phyloP scores from a whole-genome alignment of 1,140 invertebrate genomes.

The Gyrodactylus bullatarudis region DNA sequence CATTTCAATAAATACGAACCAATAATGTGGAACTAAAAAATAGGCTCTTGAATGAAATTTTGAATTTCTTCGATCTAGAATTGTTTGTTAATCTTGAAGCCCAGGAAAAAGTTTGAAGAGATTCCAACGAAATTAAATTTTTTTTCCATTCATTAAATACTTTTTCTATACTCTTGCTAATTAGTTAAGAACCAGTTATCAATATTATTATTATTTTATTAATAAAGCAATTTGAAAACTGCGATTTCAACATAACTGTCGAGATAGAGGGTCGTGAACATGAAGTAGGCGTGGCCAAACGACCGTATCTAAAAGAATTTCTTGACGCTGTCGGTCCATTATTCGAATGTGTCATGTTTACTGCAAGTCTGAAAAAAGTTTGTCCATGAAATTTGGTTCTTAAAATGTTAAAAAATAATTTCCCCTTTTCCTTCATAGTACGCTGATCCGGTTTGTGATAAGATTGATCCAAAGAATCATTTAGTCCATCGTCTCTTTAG shows the following conservation, averaged over 20 bases:
- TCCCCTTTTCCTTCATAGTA: conserved; percentile 30
- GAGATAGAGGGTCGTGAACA: background rate
- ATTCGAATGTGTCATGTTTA: conserved; percentile 96
- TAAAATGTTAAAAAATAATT: conserved; percentile 1
- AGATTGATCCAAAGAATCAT: conserved; percentile 83
- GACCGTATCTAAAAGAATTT: conserved; percentile 95
- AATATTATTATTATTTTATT: background rate
- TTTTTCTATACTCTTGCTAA: no score
- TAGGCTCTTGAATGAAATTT: no score
- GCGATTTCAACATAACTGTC: background rate
- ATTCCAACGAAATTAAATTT: no score
- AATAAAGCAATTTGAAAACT: background rate
- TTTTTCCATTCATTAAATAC: no score
- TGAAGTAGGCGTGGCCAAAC: conserved; percentile 72
- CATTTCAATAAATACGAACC: no score
- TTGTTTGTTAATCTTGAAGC: no score
- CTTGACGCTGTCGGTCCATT: conserved; percentile 80
- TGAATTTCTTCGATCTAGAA: no score
- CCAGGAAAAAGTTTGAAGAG: no score
- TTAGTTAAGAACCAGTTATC: no score
- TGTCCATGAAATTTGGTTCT: no score
- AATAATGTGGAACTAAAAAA: no score
- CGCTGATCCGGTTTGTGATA: conserved; percentile 90
- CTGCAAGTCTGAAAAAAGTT: conserved; percentile 79
- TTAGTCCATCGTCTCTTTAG: conserved; percentile 78